These are phyloP conservation scores for Heteromurus nitidus DNA, from an alignment of 2,888 invertebrate genomes.

Conservation along the genomic window DNA sequence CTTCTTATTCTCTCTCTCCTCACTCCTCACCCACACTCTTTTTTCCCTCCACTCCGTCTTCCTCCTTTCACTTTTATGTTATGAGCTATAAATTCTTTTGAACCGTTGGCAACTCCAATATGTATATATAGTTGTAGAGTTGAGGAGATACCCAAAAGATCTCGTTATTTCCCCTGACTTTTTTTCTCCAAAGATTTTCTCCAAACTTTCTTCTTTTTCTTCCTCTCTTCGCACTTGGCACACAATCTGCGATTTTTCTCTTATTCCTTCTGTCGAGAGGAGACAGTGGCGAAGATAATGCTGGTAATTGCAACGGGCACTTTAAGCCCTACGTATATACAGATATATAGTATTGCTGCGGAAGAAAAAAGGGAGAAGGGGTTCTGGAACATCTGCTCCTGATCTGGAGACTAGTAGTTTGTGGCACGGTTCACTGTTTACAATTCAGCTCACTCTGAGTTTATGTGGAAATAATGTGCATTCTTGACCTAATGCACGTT, in stretches of 20 bases:
- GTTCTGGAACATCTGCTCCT: neutral
- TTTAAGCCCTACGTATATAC: no score
- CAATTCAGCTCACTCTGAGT: constrained; percentile 10
- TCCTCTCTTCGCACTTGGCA: constrained; percentile 52
- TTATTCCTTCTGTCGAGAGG: no score
- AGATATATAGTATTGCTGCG: no score
- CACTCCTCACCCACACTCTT: neutral
- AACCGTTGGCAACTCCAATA: constrained; percentile 5
- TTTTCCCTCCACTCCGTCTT: neutral
- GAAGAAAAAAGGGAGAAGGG: no score
- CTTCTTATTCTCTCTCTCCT: neutral
- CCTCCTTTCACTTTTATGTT: neutral
- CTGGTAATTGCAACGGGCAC: no score
- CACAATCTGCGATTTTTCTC: neutral
- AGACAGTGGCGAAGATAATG: no score
- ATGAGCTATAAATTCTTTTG: constrained; percentile 7
- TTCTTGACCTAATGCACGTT: neutral
- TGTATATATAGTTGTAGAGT: neutral
- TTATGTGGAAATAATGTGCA: neutral
- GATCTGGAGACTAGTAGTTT: constrained; percentile 5
- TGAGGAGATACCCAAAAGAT: neutral
- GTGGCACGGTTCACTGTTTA: no score
- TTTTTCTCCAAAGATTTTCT: neutral
- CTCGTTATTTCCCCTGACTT: constrained; percentile 34
- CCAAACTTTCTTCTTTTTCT: constrained; percentile 26